Evolutionary conservation across 2,113 vertebrate species (phyloP), one percentile per base, ranked within the genome.

Genomic region (Chionis minor): DNA sequence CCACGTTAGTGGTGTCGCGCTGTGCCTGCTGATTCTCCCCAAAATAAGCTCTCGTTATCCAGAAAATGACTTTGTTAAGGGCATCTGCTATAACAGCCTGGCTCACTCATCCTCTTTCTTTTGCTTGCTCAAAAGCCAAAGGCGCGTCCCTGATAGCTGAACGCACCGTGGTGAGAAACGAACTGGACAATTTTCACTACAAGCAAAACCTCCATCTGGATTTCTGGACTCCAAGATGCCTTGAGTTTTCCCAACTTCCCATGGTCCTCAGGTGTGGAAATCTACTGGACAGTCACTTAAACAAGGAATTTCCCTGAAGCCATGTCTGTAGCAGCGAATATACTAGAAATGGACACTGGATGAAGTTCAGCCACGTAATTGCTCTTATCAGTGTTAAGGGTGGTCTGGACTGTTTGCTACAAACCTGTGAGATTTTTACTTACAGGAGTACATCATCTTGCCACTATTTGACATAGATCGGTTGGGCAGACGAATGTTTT

Each of bases 241-340:
- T 99, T 98, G 98, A 98, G 97, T 98, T 99, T 98, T 98, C 98
- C 98, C 98, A 98, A 97, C 98, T 99, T 99, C 98, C 99, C 98
- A 98, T 98, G 98, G 99, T 99, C 99, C 99, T 99, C 99, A 99
- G 99, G 98, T 99, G 99, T 99, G 98, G 98, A 99, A 98, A 97
- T 98, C 98, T 98, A 98, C 97, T 96, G 92, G 99, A 98, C 98
- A 97, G 98, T 98, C 98, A 97, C 96, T 98, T 98, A 98, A 96
- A 98, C 96, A 94, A 98, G 98, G 98, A 97, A 98, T 97, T 97
- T 98, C 98, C 99, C 98, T 97, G 98, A 99, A 99, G 99, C 99
- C 99, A 97, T 99, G 98, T 98, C 96, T 98, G 97, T 98, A 98
- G 98, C 98, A 97, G 97, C 58, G 97, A 97, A 97, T 95, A 97